Evolutionary conservation across 2,888 invertebrate genomes (phyloP), one percentile per base, ranked within the genome.

Genomic region (Melipona bicolor): DNA sequence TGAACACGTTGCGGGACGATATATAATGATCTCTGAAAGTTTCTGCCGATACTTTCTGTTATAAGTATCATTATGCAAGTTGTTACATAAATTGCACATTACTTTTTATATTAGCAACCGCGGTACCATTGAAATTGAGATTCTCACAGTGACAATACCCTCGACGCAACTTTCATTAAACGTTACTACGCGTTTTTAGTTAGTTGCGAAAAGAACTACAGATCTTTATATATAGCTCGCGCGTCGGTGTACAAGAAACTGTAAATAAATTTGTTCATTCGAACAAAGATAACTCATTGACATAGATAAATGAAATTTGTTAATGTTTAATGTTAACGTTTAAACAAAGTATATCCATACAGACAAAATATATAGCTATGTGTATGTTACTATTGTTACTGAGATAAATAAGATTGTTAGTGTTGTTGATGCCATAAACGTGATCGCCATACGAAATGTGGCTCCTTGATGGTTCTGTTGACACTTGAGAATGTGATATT

Each of bases 401-500:
- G 5, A 17, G 69, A 49, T 72, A 50, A n/a, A 32, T 67, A 61
- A 50, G 59, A 70, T 24, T 73, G 27, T 54, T 49, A 54, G 21
- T 62, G n/a, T 65, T 65, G n/a, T 65, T 32, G 43, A 70, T 49
- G 6, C 27, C 54, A 52, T 65, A 80, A 27, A 43, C n/a, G 50
- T 67, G 61, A 15, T 71, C 24, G 65, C 32, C 49, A 49, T 71
- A 43, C 64, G 61, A 27, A 65, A 27, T 65, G 54, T 9, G 54
- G 27, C 21, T 36, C 21, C 9, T 71, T 64, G 32, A 76, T 49
- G 50, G 19, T 24, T 36, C 11, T 64, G 56, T 49, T 72, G 15
- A 54, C 76, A 73, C 54, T 61, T 62, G 27, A 84, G 65, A 79
- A 79, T 84, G 78, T 86, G 84, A 88, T 83, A 84, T 69, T 83